A percentile compares a stretch with the other conserved stretches of the same genome.
phyloP scores from a whole-genome alignment of 2,797 vertebrate species.

The Babyrousa celebensis region DNA sequence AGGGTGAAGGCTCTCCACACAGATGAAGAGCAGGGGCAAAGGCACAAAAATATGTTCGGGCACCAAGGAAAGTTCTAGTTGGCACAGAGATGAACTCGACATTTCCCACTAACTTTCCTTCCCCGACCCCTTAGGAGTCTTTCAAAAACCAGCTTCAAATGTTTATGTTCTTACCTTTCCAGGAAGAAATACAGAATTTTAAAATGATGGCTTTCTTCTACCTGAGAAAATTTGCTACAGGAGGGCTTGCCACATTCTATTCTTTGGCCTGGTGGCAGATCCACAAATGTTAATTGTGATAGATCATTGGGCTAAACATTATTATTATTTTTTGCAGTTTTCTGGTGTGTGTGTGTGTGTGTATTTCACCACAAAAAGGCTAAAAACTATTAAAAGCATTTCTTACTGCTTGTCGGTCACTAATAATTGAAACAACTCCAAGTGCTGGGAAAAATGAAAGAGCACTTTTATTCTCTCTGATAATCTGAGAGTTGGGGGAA shows the following conservation, averaged over 20 bases:
- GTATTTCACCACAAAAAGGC: not conserved
- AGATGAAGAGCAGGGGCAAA: not conserved
- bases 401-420: not conserved
- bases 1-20: not conserved
- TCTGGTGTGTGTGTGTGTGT: not conserved
- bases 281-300: not conserved
- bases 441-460: not conserved
- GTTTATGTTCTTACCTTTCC: not conserved
- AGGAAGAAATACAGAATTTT: conserved; percentile 5
- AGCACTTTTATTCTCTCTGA: not conserved
- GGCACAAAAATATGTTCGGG: not conserved
- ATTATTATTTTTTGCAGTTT: conserved; percentile 48
- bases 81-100: not conserved
- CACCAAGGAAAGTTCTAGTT: not conserved
- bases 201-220: not conserved
- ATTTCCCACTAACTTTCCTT: not conserved
- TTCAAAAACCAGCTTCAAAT: not conserved
- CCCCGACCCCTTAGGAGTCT: not conserved
- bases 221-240: not conserved
- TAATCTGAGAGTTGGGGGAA: not conserved
- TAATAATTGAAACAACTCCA: not conserved
- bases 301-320: not conserved
- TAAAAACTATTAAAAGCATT: conserved; percentile 38
- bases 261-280: not conserved
- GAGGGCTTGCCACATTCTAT: not conserved